phyloP scores from a whole-genome alignment of 1,140 invertebrate genomes.

The Hydropsyche tenuis region DNA sequence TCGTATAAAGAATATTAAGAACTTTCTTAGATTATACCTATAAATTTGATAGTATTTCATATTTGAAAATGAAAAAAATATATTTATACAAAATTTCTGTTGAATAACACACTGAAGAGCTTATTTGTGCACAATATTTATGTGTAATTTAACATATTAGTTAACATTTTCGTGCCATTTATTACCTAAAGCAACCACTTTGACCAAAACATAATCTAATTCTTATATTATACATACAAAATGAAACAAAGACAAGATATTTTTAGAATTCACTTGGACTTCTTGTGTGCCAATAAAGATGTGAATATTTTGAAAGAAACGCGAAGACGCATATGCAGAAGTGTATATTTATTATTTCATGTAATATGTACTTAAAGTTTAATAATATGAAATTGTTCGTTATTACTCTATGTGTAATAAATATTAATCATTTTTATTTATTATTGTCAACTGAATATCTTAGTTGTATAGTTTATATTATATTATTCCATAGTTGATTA shows the following conservation, averaged over 20 bases:
- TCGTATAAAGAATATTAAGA: too few species aligned
- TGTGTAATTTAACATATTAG: not conserved
- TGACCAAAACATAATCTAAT: not conserved
- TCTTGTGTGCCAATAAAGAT: not conserved
- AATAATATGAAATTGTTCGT: conserved; percentile 3
- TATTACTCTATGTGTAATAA: conserved; percentile 19
- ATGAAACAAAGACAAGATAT: not conserved
- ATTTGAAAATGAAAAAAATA: too few species aligned
- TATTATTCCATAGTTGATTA: conserved; percentile 46
- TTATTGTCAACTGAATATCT: conserved; percentile 25
- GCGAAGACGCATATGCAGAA: not conserved
- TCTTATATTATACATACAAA: not conserved
- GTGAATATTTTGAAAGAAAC: not conserved
- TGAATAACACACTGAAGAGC: not conserved
- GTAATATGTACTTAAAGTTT: not conserved
- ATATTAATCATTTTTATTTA: conserved; percentile 26
- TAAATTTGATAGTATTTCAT: too few species aligned
- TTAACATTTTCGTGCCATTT: conserved; percentile 5
- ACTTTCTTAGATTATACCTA: too few species aligned
- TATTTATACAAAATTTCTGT: too few species aligned
- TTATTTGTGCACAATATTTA: conserved; percentile 21
- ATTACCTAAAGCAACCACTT: not conserved
- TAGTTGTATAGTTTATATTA: conserved; percentile 43
- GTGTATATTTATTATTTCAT: not conserved
- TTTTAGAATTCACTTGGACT: conserved; percentile 8